Evolutionary conservation across 2,113 vertebrate genomes (phyloP).

Genomic region (Chunga burmeisteri): DNA sequence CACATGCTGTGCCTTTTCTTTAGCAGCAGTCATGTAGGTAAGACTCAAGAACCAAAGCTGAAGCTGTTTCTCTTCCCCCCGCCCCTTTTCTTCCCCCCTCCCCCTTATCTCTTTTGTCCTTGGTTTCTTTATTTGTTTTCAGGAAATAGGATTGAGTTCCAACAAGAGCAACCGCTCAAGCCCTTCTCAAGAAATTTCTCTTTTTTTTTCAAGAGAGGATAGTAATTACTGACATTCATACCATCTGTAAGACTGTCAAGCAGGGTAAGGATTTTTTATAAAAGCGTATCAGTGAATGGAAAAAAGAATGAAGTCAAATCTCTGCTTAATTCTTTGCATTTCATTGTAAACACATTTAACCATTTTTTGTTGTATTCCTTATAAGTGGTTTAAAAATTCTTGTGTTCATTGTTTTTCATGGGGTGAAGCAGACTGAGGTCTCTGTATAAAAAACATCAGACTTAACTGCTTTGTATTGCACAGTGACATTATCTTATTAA

Average conservation of each 20-base stretch:
- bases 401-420: not conserved
- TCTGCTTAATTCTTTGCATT: not conserved
- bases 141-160: not conserved
- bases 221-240: not conserved
- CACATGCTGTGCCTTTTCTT: not conserved
- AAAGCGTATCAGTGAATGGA: not conserved
- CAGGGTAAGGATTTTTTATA: not conserved
- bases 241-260: not conserved
- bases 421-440: not conserved
- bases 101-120: not conserved
- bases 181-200: not conserved
- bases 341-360: not conserved
- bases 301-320: not conserved
- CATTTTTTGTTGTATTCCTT: not conserved
- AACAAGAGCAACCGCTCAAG: not conserved
- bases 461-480: not conserved
- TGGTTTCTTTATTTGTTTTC: not conserved
- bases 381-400: not conserved
- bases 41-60: not conserved
- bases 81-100: accelerated
- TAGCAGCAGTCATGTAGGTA: not conserved
- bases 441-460: not conserved
- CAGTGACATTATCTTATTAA: not conserved
- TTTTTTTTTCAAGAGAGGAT: not conserved
- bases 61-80: not conserved